Evolutionary conservation across 35 echinoderm and acorn worm species (phyloP).

Genomic region (Nesometra sesokonis): DNA sequence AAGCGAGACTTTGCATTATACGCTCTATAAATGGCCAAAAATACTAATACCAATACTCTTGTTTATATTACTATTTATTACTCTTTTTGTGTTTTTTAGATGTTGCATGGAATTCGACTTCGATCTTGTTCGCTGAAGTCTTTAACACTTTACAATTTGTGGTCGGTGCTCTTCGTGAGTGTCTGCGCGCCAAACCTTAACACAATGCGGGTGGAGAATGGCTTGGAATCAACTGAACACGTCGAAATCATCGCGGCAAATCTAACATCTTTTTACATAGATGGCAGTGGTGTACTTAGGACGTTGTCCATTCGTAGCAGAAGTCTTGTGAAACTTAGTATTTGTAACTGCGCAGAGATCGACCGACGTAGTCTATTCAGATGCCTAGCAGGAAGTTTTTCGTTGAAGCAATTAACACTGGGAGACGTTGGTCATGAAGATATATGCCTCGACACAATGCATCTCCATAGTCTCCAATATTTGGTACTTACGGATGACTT

Average conservation of each 20-base stretch:
- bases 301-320: slow-evolving; percentile 51
- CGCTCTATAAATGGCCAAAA: no score
- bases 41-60: no score
- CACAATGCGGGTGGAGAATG: slow-evolving; percentile 48
- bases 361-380: slow-evolving; percentile 34
- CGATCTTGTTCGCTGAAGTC: slow-evolving; percentile 66
- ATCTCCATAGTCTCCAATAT: slow-evolving; percentile 50
- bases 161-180: slow-evolving; percentile 85
- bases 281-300: slow-evolving; percentile 61
- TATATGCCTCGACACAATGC: slow-evolving; percentile 35
- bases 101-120: slow-evolving; percentile 73
- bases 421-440: slow-evolving; percentile 54
- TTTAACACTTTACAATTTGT: slow-evolving; percentile 56
- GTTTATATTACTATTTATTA: background rate
- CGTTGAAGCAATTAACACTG: slow-evolving; percentile 35
- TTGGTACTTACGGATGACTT: slow-evolving; percentile 62
- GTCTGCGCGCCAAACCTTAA: slow-evolving; percentile 67
- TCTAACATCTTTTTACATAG: slow-evolving; percentile 47
- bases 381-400: slow-evolving; percentile 54
- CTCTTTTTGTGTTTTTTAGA: slow-evolving; percentile 35
- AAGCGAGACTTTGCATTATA: no score
- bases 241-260: slow-evolving; percentile 64
- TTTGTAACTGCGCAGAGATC: slow-evolving; percentile 58
- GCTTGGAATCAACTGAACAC: slow-evolving; percentile 87
- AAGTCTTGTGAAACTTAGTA: slow-evolving; percentile 38